Percentiles rank a stretch among this genome's conserved stretches.
Evolutionary conservation across 92 coral and sea anemone species (phyloP).

Genomic region (Muricea muricata): DNA sequence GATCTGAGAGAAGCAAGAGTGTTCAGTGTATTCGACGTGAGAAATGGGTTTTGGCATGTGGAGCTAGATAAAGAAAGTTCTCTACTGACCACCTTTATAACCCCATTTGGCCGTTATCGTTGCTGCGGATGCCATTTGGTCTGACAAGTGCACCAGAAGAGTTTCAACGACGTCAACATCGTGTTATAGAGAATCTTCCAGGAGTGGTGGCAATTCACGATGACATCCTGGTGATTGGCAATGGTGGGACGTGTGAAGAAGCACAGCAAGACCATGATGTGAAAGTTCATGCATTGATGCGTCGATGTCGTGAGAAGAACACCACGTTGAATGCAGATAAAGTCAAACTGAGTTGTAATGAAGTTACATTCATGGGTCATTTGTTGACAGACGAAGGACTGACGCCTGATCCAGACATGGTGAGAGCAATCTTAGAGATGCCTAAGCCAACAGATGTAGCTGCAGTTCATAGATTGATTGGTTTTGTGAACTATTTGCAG

Average conservation of each 20-base stretch:
- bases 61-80: too few species aligned
- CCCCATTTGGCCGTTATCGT: too few species aligned
- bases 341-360: constrained; percentile 26
- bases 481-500: constrained; percentile 37
- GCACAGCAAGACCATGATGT: constrained; percentile 53
- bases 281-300: constrained; percentile 40
- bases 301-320: constrained; percentile 39
- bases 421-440: constrained; percentile 48
- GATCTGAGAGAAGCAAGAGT: constrained; percentile 39
- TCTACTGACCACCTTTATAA: too few species aligned
- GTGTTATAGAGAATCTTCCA: constrained; percentile 47
- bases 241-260: constrained; percentile 42
- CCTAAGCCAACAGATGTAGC: constrained; percentile 50
- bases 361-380: constrained; percentile 54
- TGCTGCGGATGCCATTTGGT: too few species aligned
- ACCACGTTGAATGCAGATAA: constrained; percentile 50
- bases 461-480: constrained; percentile 36
- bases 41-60: constrained; percentile 47
- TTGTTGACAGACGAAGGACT: constrained; percentile 27
- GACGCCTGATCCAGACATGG: constrained; percentile 48
- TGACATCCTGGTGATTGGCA: constrained; percentile 53
- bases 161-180: constrained; percentile 39
- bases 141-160: constrained; percentile 22
- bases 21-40: constrained; percentile 17
- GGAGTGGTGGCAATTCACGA: constrained; percentile 42